Base-by-base conservation (phyloP, 2,888 invertebrate genomes). In the Andrena haemorrhoa region DNA sequence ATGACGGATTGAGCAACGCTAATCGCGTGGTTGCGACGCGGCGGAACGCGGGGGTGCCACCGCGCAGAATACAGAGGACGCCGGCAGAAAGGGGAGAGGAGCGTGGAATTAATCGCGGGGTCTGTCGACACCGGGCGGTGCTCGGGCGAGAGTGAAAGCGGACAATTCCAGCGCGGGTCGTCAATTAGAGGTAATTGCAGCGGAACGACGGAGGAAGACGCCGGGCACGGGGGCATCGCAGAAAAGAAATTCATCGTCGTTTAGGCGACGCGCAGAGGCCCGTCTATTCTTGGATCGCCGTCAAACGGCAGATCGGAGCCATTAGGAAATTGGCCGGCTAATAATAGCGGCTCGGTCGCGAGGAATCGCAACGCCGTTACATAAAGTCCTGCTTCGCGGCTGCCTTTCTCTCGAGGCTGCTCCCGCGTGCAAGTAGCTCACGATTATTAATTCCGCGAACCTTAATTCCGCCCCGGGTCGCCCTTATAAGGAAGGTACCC, bases 281-380 rank as follows among this genome's bases (percentile, higher is more conserved):
- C 56, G 60, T 79, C 86, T 86, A 86, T 88, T 86, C 79, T 79
- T 53, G 85, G 81, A 72, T 64, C 75, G 66, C 63, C 60, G 63
- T 82, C 80, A 72, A 85, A 84, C 72, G 33, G 73, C 75, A 88
- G 81, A 81, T 74, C 70, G 83, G 69, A 84, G 84, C 82, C 86
- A 88, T 90, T 89, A 89, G 85, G 85, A 86, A 90, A 90, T 90
- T 89, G 84, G 75, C 56, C 71, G 85, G 69, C 88, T 90, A 89
- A 90, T 90, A 89, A 89, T 90, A 90, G 83, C 60, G 41, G 10
- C 71, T 68, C 29, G 74, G 65, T 64, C 23, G 49, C 79, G 79
- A 72, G 78, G 81, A 87, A 82, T 81, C 76, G 82, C 75, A 66
- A 75, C n/a, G 65, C 23, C 47, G 81, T 87, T 87, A 89, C 86